Conservation (phyloP, 2,797 vertebrate species). For the Diceros bicornis region DNA sequence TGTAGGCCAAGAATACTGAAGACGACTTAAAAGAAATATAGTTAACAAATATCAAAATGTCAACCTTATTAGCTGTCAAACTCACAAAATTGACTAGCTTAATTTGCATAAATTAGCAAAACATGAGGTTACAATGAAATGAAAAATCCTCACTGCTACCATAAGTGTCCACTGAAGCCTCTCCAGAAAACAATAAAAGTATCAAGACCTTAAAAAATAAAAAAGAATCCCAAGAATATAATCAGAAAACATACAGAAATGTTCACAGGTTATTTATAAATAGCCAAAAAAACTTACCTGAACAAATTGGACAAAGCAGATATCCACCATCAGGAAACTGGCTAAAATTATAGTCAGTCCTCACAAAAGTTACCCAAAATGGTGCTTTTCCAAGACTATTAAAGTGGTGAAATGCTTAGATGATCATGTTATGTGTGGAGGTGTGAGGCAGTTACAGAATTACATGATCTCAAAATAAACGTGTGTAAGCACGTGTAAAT, state of each 20-base stretch:
- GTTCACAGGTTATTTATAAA: slow-evolving; percentile 18
- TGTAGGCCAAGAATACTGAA: not conserved
- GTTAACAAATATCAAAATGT: not conserved
- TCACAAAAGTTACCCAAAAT: not conserved
- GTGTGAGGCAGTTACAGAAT: not conserved
- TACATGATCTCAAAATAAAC: not conserved
- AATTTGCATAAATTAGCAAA: slow-evolving; percentile 45
- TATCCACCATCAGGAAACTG: not conserved
- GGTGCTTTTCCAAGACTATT: not conserved
- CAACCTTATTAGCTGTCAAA: not conserved
- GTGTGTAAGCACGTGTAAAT: not conserved
- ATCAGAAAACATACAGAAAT: not conserved
- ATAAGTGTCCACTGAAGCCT: not conserved
- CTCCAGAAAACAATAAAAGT: not conserved
- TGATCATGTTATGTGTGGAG: not conserved
- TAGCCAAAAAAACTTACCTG: not conserved
- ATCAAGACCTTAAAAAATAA: not conserved
- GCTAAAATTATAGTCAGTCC: not conserved
- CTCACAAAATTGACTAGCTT: not conserved
- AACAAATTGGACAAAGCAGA: not conserved
- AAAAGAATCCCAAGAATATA: not conserved
- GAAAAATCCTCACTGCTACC: not conserved
- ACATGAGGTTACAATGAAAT: not conserved
- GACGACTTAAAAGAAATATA: not conserved
- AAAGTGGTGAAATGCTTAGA: slow-evolving; percentile 1